Base-by-base conservation (phyloP, 92 coral and sea anemone species). In the Zoanthus solanderi region DNA sequence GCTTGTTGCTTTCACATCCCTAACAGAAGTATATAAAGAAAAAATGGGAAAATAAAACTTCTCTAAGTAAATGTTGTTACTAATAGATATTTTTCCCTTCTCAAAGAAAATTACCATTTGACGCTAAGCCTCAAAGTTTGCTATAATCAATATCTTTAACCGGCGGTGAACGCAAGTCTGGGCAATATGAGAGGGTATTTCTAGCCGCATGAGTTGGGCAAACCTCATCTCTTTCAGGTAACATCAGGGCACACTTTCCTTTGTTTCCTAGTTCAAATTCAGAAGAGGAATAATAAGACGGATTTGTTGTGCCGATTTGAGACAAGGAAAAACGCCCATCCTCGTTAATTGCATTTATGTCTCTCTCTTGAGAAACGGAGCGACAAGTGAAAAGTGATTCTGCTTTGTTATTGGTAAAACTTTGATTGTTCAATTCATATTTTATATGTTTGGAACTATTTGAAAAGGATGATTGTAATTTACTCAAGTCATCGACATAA, bases 161-260 rank as follows among this genome's bases (percentile, higher is more conserved):
- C 42, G 78, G 78, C 44, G 78, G 78, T 45, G 78, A 73, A 44
- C 56, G 7, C 17, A 73, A 48, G 78, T 73, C 78, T 9, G 23
- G 53, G 54, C 17, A 45, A 48, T 73, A 73, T 17, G 78, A 73
- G 16, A 17, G 29, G 31, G 78, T 73, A 37, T 73, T 73, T 42
- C 28, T 28, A n/a, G 44, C 11, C 47, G 30, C 46, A 5, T 9
- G 75, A 71, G 75, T 71, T 11, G 75, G 31, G n/a, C 46, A 14
- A 29, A 44, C 45, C 12, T 71, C 75, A 71, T 71, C 75, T 3
- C n/a, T 78, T 32, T 17, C 15, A 71, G 31, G 71, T 48, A 78
- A 14, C 23, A 6, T 18, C 10, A 58, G 42, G 17, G 14, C 65
- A 44, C 48, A 32, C 6, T 31, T 80, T 23, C 44, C 74, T 81